phyloP scores from a whole-genome alignment of 2,888 invertebrate genomes.

The Cerastoderma edule region DNA sequence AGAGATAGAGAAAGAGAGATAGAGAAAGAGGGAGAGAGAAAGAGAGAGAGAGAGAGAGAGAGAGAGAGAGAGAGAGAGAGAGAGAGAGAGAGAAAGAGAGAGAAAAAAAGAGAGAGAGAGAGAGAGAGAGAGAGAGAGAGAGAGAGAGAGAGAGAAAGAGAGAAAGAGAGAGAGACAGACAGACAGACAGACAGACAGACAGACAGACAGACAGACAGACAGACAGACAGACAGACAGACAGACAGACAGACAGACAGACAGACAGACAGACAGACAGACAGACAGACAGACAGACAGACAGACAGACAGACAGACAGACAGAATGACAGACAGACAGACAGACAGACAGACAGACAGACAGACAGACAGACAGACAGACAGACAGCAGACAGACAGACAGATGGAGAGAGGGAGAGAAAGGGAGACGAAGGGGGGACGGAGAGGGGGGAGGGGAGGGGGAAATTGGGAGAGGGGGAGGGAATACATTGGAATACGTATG shows the following conservation, averaged over 20 bases:
- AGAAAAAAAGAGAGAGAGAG: not conserved
- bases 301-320: not conserved
- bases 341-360: not conserved
- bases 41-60: conserved; percentile 21
- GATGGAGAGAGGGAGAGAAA: not conserved
- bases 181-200: not conserved
- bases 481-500: no score
- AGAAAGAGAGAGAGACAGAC: not conserved
- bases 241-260: not conserved
- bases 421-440: not conserved
- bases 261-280: not conserved
- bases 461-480: no score
- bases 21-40: not conserved
- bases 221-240: not conserved
- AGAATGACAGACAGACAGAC: not conserved
- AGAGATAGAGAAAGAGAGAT: not conserved
- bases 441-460: not conserved
- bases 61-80: conserved; percentile 25
- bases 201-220: not conserved
- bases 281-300: not conserved
- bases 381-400: not conserved
- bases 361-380: not conserved
- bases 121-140: not conserved
- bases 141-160: not conserved
- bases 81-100: conserved; percentile 12